phyloP scores from a whole-genome alignment of 1,140 invertebrate genomes.

The Megathymus violae region DNA sequence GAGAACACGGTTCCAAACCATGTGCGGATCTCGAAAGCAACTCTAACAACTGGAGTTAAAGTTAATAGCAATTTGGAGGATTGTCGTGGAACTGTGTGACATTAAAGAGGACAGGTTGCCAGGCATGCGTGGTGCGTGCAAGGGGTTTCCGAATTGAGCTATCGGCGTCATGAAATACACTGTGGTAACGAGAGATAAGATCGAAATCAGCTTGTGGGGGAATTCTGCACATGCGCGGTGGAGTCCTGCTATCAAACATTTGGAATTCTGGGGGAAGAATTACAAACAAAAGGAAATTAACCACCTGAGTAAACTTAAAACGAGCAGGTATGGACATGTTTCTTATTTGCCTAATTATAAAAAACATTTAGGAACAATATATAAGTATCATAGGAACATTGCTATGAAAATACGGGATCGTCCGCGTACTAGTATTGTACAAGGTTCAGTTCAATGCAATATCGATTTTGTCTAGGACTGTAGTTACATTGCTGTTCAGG shows the following conservation, averaged over 20 bases:
- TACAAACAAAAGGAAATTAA: constrained; percentile 22
- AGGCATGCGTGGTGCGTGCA: constrained; percentile 34
- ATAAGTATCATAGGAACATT: too few species aligned
- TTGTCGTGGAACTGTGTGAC: constrained; percentile 43
- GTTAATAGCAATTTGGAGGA: constrained; percentile 47
- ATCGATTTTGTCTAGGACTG: constrained; percentile 14
- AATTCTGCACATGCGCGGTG: constrained; percentile 18
- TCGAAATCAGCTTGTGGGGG: constrained; percentile 10
- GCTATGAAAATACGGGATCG: too few species aligned
- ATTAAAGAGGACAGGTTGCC: constrained; percentile 43
- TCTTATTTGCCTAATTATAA: too few species aligned
- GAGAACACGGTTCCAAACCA: constrained; percentile 54
- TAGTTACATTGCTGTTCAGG: too few species aligned
- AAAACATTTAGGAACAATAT: too few species aligned
- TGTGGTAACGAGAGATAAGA: constrained; percentile 23
- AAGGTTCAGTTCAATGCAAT: background rate
- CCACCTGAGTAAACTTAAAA: constrained; percentile 9
- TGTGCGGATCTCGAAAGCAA: constrained; percentile 46
- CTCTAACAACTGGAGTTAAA: constrained; percentile 52
- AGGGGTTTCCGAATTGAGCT: constrained; percentile 40
- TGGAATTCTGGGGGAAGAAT: constrained; percentile 18
- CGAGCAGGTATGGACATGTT: background rate
- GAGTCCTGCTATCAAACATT: constrained; percentile 13
- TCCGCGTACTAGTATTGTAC: background rate
- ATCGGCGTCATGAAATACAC: background rate